These are phyloP conservation scores for Melanerpes formicivorus DNA, from an alignment of 2,113 vertebrate genomes.

Conservation along the genomic window DNA sequence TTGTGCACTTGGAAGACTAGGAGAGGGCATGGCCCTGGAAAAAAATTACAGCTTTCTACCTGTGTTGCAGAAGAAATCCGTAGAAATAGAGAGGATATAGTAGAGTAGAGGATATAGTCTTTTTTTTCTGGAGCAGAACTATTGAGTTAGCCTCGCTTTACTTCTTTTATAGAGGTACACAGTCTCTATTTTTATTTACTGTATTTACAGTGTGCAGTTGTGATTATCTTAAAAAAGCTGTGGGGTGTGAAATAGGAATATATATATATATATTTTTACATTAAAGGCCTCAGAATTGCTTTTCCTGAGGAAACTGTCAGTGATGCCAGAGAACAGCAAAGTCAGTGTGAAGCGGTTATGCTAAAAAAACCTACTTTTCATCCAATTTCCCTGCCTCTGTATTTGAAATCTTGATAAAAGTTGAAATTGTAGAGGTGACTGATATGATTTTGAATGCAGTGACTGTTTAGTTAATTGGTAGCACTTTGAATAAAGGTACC, in stretches of 20 bases:
- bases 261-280: slow-evolving; percentile 34
- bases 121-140: not conserved
- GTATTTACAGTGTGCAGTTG: slow-evolving; percentile 25
- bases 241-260: slow-evolving; percentile 49
- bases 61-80: not conserved
- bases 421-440: slow-evolving; percentile 50
- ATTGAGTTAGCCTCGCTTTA: not conserved
- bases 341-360: slow-evolving; percentile 9
- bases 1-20: not conserved
- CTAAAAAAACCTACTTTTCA: not conserved
- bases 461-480: slow-evolving; percentile 57
- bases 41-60: not conserved
- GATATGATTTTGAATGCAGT: slow-evolving; percentile 16
- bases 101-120: not conserved
- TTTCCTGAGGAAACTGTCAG: slow-evolving; percentile 32
- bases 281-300: slow-evolving; percentile 36
- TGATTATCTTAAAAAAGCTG: slow-evolving; percentile 51
- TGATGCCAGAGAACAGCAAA: not conserved
- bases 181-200: slow-evolving; percentile 15
- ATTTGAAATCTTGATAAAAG: slow-evolving; percentile 17
- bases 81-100: not conserved
- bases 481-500: slow-evolving; percentile 56
- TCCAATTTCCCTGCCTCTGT: not conserved
- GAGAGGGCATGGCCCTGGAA: not conserved
- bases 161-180: not conserved